These are phyloP conservation scores for Haliclystus octoradiatus DNA, from an alignment of 30 jellyfish, hydroid and myxozoan genomes.

Conservation along the genomic window DNA sequence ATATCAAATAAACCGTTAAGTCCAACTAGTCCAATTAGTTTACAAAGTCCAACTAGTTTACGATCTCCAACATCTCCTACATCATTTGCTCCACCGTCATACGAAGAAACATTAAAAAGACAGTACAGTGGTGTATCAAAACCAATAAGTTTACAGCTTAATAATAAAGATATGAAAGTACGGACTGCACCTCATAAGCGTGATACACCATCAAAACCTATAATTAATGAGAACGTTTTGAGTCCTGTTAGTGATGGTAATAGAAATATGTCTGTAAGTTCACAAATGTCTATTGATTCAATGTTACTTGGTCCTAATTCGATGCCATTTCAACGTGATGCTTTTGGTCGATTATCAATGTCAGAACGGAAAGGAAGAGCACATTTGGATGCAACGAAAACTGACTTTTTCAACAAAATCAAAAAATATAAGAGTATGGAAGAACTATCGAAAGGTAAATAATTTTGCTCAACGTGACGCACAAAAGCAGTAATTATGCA, in stretches of 20 bases:
- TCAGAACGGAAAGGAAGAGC: conserved; percentile 97
- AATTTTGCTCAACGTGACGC: background rate
- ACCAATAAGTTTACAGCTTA: background rate
- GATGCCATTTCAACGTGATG: conserved; percentile 93
- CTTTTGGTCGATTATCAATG: conserved; percentile 89
- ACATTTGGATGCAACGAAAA: conserved; percentile 93
- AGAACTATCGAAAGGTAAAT: conserved; percentile 59
- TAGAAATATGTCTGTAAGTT: conserved; percentile 64
- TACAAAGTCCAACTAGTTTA: background rate
- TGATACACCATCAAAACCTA: background rate
- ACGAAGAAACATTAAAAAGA: conserved; percentile 62
- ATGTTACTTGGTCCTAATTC: conserved; percentile 72
- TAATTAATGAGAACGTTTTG: background rate
- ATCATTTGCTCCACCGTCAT: conserved; percentile 33
- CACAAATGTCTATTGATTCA: conserved; percentile 83
- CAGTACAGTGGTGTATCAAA: conserved; percentile 17
- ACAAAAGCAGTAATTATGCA: background rate
- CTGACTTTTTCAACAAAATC: conserved; percentile 57
- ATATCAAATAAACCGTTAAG: background rate
- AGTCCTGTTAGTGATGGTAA: conserved; percentile 4
- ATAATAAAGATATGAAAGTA: background rate
- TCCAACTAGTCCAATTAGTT: background rate
- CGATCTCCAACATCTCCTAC: background rate
- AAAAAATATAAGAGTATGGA: conserved; percentile 83
- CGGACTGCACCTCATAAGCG: background rate